These are phyloP conservation scores for Stigmatopora nigra DNA, from an alignment of 2,113 vertebrate genomes.

Conservation along the genomic window DNA sequence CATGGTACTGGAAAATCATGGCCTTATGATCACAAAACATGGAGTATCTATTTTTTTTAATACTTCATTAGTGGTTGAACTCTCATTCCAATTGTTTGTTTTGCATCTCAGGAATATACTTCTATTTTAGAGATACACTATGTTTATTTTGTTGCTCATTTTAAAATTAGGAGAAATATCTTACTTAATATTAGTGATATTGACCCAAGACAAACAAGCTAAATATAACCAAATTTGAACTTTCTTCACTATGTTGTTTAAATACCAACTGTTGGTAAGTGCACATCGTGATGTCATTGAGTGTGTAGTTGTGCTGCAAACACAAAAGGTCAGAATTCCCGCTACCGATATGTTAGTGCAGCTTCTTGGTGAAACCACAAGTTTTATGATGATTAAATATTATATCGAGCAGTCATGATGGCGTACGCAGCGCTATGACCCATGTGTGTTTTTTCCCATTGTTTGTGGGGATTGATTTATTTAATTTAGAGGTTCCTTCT, in stretches of 20 bases:
- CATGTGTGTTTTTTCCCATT: slow-evolving; percentile 47
- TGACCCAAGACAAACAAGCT: slow-evolving; percentile 36
- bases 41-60: slow-evolving; percentile 25
- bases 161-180: slow-evolving; percentile 13
- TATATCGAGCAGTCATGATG: slow-evolving; percentile 42
- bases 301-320: slow-evolving; percentile 27
- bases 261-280: slow-evolving; percentile 30
- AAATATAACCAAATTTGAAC: slow-evolving; percentile 39
- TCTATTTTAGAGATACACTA: slow-evolving; percentile 22
- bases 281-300: slow-evolving; percentile 32
- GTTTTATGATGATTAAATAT: slow-evolving; percentile 35
- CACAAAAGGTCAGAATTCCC: slow-evolving; percentile 31
- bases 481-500: slow-evolving; percentile 62
- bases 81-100: slow-evolving; percentile 34
- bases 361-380: slow-evolving; percentile 43
- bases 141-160: slow-evolving; percentile 33
- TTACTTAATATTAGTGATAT: neutral
- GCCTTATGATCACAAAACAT: slow-evolving; percentile 20
- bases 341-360: slow-evolving; percentile 29
- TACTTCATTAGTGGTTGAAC: neutral
- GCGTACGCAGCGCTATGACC: slow-evolving; percentile 30
- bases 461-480: slow-evolving; percentile 56
- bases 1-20: neutral
- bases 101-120: slow-evolving; percentile 68
- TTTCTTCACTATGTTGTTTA: slow-evolving; percentile 21